Percentiles rank a stretch among this genome's conserved stretches.
These are phyloP conservation scores for Drosophila persimilis DNA, from an alignment of 1,140 invertebrate species.

Conservation along the genomic window DNA sequence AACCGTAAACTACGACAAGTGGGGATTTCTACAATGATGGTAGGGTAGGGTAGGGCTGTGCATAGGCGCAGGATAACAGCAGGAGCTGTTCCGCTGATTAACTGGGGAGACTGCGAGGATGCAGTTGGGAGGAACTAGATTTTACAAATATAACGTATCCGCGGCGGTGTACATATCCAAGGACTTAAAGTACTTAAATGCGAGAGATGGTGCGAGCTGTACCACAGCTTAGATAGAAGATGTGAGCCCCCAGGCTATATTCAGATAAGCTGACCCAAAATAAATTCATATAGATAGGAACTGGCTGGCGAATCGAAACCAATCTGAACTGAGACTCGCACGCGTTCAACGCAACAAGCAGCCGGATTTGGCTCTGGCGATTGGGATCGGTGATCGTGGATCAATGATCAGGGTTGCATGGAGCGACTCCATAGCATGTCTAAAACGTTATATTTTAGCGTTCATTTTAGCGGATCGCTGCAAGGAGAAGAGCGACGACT, in stretches of 20 bases:
- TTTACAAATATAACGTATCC: slow-evolving; percentile 54
- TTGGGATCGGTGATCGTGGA: slow-evolving; percentile 8
- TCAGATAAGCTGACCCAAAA: slow-evolving; percentile 53
- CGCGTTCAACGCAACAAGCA: slow-evolving; percentile 70
- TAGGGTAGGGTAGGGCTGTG: neutral
- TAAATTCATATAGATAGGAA: slow-evolving; percentile 52
- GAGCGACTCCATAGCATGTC: too few species aligned
- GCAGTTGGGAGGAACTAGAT: slow-evolving; percentile 47
- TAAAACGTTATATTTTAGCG: too few species aligned
- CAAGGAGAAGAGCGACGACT: too few species aligned
- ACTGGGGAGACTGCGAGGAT: slow-evolving; percentile 61
- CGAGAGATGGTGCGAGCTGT: slow-evolving; percentile 10
- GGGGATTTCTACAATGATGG: too few species aligned
- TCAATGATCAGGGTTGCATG: slow-evolving; percentile 3
- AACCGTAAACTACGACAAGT: neutral
- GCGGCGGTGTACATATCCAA: slow-evolving; percentile 31
- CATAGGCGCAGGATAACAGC: slow-evolving; percentile 8
- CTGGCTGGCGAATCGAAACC: slow-evolving; percentile 38
- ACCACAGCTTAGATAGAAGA: slow-evolving; percentile 1
- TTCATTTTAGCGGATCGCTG: too few species aligned
- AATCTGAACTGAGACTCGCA: slow-evolving; percentile 41
- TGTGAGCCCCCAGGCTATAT: slow-evolving; percentile 20
- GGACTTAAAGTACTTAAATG: slow-evolving; percentile 59
- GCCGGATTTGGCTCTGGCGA: slow-evolving; percentile 19
- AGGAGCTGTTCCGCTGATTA: slow-evolving; percentile 33